A percentile compares a stretch with the other conserved stretches of the same genome.
phyloP scores from a whole-genome alignment of 2,888 invertebrate genomes.

The Balanococcus diminutus region DNA sequence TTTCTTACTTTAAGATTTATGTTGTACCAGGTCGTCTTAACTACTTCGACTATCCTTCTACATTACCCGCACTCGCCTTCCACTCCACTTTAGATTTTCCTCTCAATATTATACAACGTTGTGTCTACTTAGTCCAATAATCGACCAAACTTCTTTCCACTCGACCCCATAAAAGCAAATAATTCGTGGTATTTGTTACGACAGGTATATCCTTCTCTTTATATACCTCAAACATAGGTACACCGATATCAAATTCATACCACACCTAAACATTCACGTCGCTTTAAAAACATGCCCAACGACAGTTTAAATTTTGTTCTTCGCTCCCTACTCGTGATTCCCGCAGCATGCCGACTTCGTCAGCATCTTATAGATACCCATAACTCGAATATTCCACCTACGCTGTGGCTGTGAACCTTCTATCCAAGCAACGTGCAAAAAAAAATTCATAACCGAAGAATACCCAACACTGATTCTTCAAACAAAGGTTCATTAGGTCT shows the following conservation, averaged over 20 bases:
- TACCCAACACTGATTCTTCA: not conserved
- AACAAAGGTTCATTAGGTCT: constrained; percentile 36
- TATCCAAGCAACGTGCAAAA: not conserved
- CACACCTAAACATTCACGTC: not conserved
- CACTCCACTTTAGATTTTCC: not conserved
- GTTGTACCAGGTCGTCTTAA: constrained; percentile 56
- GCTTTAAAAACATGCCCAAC: constrained; percentile 22
- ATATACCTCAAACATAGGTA: not conserved
- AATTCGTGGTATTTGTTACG: constrained; percentile 52
- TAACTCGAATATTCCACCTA: not conserved
- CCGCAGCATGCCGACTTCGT: too few relatives aligned
- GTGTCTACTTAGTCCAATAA: constrained; percentile 52
- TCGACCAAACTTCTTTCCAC: constrained; percentile 32
- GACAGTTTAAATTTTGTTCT: constrained; percentile 35
- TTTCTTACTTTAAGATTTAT: constrained; percentile 56
- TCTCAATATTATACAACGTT: constrained; percentile 45
- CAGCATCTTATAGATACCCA: not conserved
- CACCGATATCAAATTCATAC: not conserved
- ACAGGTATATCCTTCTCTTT: not conserved
- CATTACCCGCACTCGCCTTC: constrained; percentile 19
- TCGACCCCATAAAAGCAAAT: constrained; percentile 42
- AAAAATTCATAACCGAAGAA: not conserved
- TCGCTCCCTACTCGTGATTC: too few relatives aligned
- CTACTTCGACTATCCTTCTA: constrained; percentile 54
- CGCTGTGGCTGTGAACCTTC: not conserved